Evolutionary conservation across 2,888 invertebrate genomes (phyloP), one percentile per base, ranked within the genome.

Genomic region (Andrena dorsata): DNA sequence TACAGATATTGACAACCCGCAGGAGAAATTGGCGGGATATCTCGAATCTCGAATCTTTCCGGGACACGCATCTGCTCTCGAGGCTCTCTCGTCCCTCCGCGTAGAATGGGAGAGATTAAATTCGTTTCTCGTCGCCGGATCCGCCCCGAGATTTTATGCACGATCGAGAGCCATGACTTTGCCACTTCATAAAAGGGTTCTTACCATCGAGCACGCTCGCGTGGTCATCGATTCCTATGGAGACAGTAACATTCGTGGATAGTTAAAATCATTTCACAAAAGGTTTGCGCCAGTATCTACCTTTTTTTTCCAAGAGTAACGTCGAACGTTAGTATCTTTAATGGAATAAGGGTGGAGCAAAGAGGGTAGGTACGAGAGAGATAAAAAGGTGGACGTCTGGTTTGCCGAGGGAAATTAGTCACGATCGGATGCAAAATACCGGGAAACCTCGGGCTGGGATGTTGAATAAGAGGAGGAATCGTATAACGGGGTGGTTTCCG

Each of bases 21-120:
- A 90, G 89, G 86, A 90, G 90, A 92, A 92, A 92, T 92, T 92
- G 92, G 91, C 92, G 89, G 92, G 90, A 91, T 91, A 92, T 91
- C 91, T 86, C 68, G 75, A 88, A 87, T 90, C 88, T 89, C 79
- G 77, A 85, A 86, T 89, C 86, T 88, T 86, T 90, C 87, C 86
- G 74, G 86, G 84, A 89, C 80, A 85, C 88, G 90, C 89, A 89
- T 89, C 89, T 89, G 89, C 90, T 89, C 89, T 84, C 76, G 81
- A 87, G 78, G 80, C 64, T 41, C 41, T 41, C 49, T 60, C 64
- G 66, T 73, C 74, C 70, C 74, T 64, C 26, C 68, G 23, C 56
- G 26, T 6, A 20, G 66, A 58, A 63, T 51, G 51, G 64, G 56
- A 65, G 80, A 82, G 88, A 88, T 88, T 88, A 88, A 86, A 88